phyloP scores from a whole-genome alignment of 2,113 vertebrate genomes.

The Platysteira castanea region DNA sequence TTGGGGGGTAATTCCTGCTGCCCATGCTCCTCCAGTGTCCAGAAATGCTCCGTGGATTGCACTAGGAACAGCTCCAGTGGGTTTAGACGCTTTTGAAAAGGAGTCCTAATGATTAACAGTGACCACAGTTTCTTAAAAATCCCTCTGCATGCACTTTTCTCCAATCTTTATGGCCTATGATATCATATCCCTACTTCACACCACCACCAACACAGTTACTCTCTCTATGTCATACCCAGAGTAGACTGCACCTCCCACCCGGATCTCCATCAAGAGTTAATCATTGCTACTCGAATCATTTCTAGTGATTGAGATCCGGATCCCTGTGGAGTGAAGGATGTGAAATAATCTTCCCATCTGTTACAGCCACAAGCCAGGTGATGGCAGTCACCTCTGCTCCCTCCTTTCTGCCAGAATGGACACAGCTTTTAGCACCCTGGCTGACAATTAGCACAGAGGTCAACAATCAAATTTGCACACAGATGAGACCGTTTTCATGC shows the following conservation, averaged over 20 bases:
- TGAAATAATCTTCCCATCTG: not conserved
- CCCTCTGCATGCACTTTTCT: not conserved
- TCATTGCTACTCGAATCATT: not conserved
- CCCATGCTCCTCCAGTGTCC: not conserved
- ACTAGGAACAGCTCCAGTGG: not conserved
- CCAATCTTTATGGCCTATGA: not conserved
- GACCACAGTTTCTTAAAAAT: not conserved
- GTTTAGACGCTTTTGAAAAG: not conserved
- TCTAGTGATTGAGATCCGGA: not conserved
- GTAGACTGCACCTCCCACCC: not conserved
- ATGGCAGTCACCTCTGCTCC: slow-evolving; percentile 11
- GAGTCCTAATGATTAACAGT: not conserved
- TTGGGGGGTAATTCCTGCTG: not conserved
- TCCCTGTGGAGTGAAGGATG: not conserved
- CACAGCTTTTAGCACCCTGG: not conserved
- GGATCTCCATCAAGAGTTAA: not conserved
- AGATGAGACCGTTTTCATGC: slow-evolving; percentile 26
- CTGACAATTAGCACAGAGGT: slow-evolving; percentile 21
- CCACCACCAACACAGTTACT: not conserved
- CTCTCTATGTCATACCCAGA: not conserved
- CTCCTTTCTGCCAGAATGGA: not conserved
- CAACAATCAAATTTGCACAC: slow-evolving; percentile 20
- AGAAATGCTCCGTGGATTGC: not conserved
- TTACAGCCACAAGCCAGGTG: not conserved
- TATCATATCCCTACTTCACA: not conserved